Conservation (phyloP, 1,140 invertebrate genomes). For the Trichoplusia ni region DNA sequence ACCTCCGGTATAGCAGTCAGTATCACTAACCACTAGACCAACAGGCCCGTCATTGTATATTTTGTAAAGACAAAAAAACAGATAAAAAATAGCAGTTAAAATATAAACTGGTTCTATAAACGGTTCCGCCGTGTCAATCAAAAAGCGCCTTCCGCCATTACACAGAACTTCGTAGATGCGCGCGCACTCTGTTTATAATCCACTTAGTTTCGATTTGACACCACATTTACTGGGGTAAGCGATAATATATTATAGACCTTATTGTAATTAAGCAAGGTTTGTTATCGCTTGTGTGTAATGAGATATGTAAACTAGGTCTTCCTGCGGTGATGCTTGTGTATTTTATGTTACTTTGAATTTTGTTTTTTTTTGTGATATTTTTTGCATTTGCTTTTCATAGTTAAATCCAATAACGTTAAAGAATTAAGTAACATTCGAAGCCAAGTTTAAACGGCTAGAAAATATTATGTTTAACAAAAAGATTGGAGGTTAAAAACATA, state of each 20-base stretch:
- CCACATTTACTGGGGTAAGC: neutral
- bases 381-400: no score
- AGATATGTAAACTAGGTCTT: neutral
- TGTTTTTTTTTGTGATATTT: neutral
- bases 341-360: neutral
- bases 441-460: no score
- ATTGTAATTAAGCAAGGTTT: neutral
- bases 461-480: no score
- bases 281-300: neutral
- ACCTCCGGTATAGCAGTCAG: no score
- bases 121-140: neutral
- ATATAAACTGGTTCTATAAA: neutral
- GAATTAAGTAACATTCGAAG: no score
- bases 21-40: no score
- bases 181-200: constrained; percentile 65
- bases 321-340: neutral
- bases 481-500: neutral
- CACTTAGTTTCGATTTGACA: constrained; percentile 52
- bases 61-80: neutral
- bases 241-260: neutral
- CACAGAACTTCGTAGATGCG: constrained; percentile 41
- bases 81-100: neutral
- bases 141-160: constrained; percentile 54
- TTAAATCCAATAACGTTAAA: no score
- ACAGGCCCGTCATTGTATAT: neutral